Base-by-base conservation (phyloP, 2,113 vertebrate genomes). In the Colossoma macropomum region DNA sequence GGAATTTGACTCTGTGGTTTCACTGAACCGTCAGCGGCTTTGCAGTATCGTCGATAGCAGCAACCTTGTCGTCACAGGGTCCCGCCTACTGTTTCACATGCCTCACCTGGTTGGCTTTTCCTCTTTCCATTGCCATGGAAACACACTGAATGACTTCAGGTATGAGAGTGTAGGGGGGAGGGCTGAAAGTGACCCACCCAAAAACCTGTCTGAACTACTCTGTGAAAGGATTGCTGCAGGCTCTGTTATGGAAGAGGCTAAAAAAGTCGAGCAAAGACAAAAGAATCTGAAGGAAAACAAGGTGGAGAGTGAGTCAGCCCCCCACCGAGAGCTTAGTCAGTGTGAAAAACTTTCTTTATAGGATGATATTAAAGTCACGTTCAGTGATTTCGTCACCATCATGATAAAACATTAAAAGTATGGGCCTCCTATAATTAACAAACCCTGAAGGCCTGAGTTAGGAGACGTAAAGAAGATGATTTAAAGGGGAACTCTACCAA, bases 161-260 rank as follows among this genome's bases (percentile, higher is more conserved):
- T 34, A 74, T 48, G 62, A 87, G 45, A 23, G 19, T 25, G 32
- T 23, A n/a, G 23, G 48, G 70, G 68, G 70, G 80, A 79, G 59
- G 84, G 66, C 54, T 65, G 89, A 84, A 45, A 89, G 38, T 73
- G 85, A 71, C 84, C 92, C 80, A 88, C 91, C 82, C 63, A 50
- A 79, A 91, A 80, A 92, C 92, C 86, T 90, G 90, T 80, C 90
- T 85, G 76, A 90, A 90, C 92, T 74, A 70, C 89, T 91, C 86
- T 85, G 71, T 85, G 80, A 30, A 77, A 88, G 85, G 81, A 88
- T 91, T 84, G 85, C 87, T 50, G 52, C 16, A 0, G 25, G 85
- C 88, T 75, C 38, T 90, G 32, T 80, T 89, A 86, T 89, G 72
- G 79, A 87, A 21, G 4, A 32, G 7, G 59, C 11, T 41, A 41